Base-by-base conservation (phyloP, 1,140 invertebrate species). In the Pseudoatta argentina region DNA sequence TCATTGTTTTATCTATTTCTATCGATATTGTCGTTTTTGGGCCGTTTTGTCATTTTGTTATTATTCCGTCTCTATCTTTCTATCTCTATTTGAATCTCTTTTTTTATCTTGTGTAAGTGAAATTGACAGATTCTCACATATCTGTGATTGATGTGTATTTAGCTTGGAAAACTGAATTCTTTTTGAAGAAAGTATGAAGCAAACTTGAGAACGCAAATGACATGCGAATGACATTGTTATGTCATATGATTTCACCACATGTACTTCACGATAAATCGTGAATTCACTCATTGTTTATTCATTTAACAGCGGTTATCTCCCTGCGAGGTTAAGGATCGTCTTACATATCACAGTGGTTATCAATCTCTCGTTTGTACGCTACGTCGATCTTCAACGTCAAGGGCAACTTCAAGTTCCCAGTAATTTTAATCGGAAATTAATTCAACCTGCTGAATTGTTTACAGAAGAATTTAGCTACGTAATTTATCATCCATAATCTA, bases 221-320 rank as follows among this genome's bases (percentile, higher is more conserved):
- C 8, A 34, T 63, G 21, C 34, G 3, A 48, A n/a, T 3, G 24
- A 57, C 27, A 14, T 51, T 1, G 27, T 39, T 48, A 34, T 57
- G 34, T 71, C 66, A 57, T 7, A 10, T 81, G 39, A 73, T 39
- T 72, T 72, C 18, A 24, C 79, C 48, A n/a, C 16, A 16, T 51
- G 59, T 51, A 63, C 18, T 34, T 5, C 55, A 21, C 67, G 51
- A 73, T 51, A 48, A 61, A 34, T 83, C 44, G 8, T 61, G 24
- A 61, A 83, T 83, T 73, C 8, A 30, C 67, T 72, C 34, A 61
- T 39, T 82, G 53, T 73, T 48, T 82, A 69, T 44, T 44, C 39
- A 63, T 24, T 69, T 75, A 61, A 73, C 27, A 55, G 53, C 14
- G 24, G 18, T 83, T 83, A 83, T 83, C 79, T 73, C 27, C n/a